phyloP scores from a whole-genome alignment of 92 coral and sea anemone genomes.

The Meandrina meandrites region DNA sequence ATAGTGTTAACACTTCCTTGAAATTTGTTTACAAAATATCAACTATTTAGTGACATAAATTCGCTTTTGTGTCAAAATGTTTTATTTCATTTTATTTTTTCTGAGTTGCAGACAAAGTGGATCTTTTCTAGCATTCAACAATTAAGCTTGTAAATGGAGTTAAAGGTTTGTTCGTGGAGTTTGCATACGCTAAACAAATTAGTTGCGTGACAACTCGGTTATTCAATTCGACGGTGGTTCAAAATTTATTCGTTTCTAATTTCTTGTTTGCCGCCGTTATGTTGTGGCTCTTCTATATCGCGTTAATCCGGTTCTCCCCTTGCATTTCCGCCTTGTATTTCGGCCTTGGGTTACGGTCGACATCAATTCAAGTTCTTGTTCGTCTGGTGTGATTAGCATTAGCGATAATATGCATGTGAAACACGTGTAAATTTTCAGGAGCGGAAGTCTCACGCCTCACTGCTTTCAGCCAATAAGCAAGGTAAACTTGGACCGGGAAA shows the following conservation, averaged over 20 bases:
- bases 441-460: constrained; percentile 30
- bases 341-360: background rate
- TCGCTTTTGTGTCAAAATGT: background rate
- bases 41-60: background rate
- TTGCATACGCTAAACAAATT: background rate
- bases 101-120: background rate
- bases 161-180: background rate
- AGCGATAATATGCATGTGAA: too few relatives aligned
- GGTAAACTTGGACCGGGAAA: constrained; percentile 2
- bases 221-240: background rate
- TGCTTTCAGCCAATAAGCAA: constrained; percentile 2
- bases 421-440: constrained; percentile 19
- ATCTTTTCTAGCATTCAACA: background rate
- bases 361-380: background rate
- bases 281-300: background rate
- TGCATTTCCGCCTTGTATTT: background rate
- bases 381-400: background rate
- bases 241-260: background rate
- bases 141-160: background rate
- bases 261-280: background rate
- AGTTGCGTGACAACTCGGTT: background rate
- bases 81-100: background rate
- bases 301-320: background rate
- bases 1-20: constrained; percentile 15
- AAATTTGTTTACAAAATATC: background rate